Conservation (phyloP, 2,888 invertebrate species). For the Tiliacea aurago region DNA sequence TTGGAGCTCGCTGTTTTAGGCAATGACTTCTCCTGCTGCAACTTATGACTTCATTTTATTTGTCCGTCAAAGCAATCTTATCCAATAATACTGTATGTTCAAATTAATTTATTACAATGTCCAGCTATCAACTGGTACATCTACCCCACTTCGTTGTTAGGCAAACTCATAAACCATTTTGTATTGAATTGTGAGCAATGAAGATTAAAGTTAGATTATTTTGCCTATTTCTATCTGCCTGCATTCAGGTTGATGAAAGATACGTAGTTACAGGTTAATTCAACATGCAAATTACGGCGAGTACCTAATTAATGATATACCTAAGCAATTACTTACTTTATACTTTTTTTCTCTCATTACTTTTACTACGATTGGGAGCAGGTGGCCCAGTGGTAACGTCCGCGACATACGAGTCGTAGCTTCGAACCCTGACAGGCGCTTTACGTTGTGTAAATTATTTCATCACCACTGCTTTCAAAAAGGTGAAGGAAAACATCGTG, state of each 20-base stretch:
- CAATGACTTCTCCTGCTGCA: background rate
- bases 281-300: background rate
- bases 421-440: too few species aligned
- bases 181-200: slow-evolving; percentile 49
- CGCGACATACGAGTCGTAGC: too few species aligned
- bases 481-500: too few species aligned
- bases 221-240: slow-evolving; percentile 4
- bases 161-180: slow-evolving; percentile 47
- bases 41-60: background rate
- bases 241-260: slow-evolving; percentile 10
- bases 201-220: slow-evolving; percentile 45
- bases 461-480: too few species aligned
- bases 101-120: background rate
- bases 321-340: too few species aligned
- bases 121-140: slow-evolving; percentile 16
- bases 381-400: too few species aligned
- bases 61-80: background rate
- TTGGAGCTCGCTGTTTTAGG: background rate
- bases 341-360: too few species aligned
- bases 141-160: slow-evolving; percentile 37
- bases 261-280: background rate
- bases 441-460: too few species aligned
- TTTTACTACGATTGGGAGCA: too few species aligned
- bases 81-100: background rate
- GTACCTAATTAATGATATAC: background rate